Evolutionary conservation across 2,113 vertebrate genomes (phyloP).

Genomic region (Crotalus viridis): DNA sequence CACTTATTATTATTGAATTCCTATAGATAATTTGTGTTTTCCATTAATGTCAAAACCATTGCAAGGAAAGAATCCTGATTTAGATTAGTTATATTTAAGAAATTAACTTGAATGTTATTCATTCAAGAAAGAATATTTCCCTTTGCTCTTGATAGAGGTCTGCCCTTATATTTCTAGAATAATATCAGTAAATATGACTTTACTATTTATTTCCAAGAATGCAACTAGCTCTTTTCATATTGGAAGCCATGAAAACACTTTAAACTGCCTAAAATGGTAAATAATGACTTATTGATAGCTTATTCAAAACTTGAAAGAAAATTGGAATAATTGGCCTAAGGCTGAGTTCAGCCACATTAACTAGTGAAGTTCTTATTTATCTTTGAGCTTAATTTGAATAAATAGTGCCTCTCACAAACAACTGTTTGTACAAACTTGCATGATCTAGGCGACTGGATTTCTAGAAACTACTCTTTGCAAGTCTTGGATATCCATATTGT

Average conservation of each 20-base stretch:
- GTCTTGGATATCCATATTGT: background rate
- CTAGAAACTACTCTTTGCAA: background rate
- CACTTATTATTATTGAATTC: background rate
- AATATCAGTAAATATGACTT: background rate
- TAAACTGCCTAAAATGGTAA: background rate
- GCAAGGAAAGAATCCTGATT: background rate
- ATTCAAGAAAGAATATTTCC: background rate
- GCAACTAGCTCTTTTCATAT: background rate
- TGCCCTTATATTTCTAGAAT: background rate
- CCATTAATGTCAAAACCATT: no score
- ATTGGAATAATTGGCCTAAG: background rate
- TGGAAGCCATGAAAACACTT: background rate
- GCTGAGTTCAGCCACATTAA: background rate
- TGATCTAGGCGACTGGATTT: background rate
- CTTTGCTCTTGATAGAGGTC: background rate
- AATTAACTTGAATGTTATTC: background rate
- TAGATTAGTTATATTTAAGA: background rate
- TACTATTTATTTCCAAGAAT: background rate
- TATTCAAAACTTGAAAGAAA: background rate
- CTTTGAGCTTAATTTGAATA: background rate
- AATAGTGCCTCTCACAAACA: background rate
- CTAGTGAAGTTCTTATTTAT: background rate
- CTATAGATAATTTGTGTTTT: background rate
- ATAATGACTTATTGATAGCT: background rate
- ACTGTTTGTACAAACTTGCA: background rate